Percentiles rank a stretch among this genome's conserved stretches.
Conservation (phyloP, 2,113 vertebrate genomes). For the Chrysemys picta region DNA sequence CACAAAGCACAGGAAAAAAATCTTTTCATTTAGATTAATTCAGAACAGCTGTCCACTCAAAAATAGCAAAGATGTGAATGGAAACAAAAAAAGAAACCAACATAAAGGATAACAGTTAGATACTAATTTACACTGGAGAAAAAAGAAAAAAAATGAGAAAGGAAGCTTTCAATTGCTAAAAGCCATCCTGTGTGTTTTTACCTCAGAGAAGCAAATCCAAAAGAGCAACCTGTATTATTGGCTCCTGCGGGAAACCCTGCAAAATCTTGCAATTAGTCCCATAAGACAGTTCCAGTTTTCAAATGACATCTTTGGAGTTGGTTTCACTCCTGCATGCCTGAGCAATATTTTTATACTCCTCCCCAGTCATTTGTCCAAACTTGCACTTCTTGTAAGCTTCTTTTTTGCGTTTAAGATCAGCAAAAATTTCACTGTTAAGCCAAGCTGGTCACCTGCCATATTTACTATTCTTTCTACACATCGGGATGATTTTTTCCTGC, state of each 20-base stretch:
- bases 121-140: neutral
- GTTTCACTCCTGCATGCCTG: too few species aligned
- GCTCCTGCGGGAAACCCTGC: neutral
- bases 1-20: neutral
- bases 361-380: too few species aligned
- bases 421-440: too few species aligned
- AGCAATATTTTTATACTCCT: too few species aligned
- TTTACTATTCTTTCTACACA: too few species aligned
- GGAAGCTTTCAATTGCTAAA: neutral
- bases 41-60: slow-evolving; percentile 8
- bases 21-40: neutral
- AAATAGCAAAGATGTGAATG: neutral
- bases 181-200: neutral
- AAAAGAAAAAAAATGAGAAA: neutral
- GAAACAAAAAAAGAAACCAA: neutral
- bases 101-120: neutral
- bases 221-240: neutral
- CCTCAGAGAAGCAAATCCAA: neutral
- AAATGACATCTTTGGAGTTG: neutral
- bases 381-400: too few species aligned
- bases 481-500: too few species aligned
- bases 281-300: slow-evolving; percentile 7
- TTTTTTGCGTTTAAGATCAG: too few species aligned
- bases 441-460: too few species aligned
- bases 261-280: neutral